Conservation (phyloP, 2,888 invertebrate genomes). For the Chymomyza procnemis region DNA sequence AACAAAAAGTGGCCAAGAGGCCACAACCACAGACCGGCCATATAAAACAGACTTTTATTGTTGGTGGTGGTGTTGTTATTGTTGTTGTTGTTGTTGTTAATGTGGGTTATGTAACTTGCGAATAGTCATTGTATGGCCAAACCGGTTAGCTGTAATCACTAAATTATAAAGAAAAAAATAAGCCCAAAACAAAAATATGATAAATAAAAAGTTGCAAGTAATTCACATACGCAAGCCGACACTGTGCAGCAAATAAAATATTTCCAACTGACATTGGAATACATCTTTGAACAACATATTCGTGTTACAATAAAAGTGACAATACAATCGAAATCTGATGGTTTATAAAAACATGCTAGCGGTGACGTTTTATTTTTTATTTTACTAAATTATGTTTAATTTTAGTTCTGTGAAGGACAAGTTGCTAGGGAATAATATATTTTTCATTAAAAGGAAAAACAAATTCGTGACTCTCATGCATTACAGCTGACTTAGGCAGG, state of each 20-base stretch:
- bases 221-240: neutral
- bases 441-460: too few species aligned
- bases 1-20: slow-evolving; percentile 17
- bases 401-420: too few species aligned
- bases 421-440: too few species aligned
- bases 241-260: neutral
- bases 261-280: too few species aligned
- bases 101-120: slow-evolving; percentile 49
- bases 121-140: slow-evolving; percentile 36
- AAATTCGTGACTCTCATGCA: too few species aligned
- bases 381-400: too few species aligned
- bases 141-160: slow-evolving; percentile 17
- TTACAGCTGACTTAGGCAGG: too few species aligned
- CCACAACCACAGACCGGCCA: slow-evolving; percentile 43
- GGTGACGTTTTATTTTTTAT: too few species aligned
- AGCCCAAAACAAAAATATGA: neutral
- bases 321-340: too few species aligned
- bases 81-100: neutral
- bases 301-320: too few species aligned
- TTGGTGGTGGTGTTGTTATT: neutral
- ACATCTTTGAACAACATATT: too few species aligned
- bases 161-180: neutral
- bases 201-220: slow-evolving; percentile 1
- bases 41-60: slow-evolving; percentile 28
- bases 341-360: too few species aligned